Percentiles rank a stretch among this genome's conserved stretches.
Conservation (phyloP, 2,797 vertebrate species). For the Tamandua tetradactyla region DNA sequence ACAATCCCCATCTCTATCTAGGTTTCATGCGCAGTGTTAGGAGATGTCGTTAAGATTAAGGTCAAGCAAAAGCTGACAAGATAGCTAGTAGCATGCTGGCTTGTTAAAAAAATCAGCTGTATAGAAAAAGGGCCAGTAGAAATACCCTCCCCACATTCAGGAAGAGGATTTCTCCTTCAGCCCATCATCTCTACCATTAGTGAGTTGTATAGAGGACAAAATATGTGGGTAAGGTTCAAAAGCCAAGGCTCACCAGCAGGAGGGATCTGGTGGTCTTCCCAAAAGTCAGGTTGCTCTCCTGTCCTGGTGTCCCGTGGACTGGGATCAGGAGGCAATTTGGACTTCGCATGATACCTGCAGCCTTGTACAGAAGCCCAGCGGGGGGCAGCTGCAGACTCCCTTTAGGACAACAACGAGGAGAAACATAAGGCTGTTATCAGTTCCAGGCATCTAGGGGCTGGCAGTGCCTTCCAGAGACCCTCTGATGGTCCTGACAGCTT, state of each 20-base stretch:
- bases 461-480: neutral
- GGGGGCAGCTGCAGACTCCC: neutral
- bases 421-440: neutral
- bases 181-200: neutral
- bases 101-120: neutral
- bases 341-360: neutral
- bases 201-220: neutral
- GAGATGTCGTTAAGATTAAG: neutral
- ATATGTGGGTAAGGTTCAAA: neutral
- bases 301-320: neutral
- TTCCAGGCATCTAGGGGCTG: neutral
- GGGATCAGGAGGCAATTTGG: neutral
- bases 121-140: neutral
- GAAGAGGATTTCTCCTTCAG: neutral
- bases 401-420: neutral
- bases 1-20: neutral
- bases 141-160: neutral
- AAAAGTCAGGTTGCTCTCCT: neutral
- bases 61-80: neutral
- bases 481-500: neutral
- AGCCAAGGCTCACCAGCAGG: neutral
- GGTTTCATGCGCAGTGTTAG: neutral
- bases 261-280: neutral
- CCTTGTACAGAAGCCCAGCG: neutral
- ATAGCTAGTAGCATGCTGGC: neutral